Evolutionary conservation across 2,888 invertebrate species (phyloP).

Genomic region (Heliconius erato): DNA sequence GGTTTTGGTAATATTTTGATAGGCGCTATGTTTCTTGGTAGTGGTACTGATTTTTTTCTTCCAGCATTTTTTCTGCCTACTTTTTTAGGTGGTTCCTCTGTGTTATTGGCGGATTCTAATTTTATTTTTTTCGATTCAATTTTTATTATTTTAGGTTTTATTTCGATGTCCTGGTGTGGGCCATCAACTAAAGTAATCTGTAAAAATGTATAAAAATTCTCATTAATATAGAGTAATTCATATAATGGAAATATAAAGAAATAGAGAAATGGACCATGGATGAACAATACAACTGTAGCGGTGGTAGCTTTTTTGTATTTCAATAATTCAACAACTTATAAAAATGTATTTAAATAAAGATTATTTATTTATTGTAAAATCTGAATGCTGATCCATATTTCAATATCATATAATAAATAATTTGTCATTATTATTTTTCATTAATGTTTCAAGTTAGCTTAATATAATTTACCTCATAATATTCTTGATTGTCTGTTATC

Average conservation of each 20-base stretch:
- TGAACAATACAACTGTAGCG: no score
- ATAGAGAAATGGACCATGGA: no score
- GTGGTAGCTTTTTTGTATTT: no score
- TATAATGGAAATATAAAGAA: not conserved
- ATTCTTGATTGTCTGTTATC: slow-evolving; percentile 80
- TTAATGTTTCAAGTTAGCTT: not conserved
- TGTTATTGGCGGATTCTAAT: slow-evolving; percentile 59
- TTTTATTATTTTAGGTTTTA: slow-evolving; percentile 59
- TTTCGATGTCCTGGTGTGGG: slow-evolving; percentile 62
- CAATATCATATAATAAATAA: not conserved
- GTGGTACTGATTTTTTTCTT: slow-evolving; percentile 70
- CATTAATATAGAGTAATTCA: not conserved
- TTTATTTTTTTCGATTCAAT: slow-evolving; percentile 62
- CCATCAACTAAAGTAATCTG: slow-evolving; percentile 79
- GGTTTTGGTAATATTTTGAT: slow-evolving; percentile 82
- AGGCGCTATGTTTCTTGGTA: slow-evolving; percentile 70
- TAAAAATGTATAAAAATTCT: slow-evolving; percentile 45
- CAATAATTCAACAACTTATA: not conserved
- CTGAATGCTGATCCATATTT: not conserved
- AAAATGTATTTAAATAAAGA: not conserved
- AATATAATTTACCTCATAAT: slow-evolving; percentile 74
- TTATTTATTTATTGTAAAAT: not conserved
- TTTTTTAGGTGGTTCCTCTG: slow-evolving; percentile 68
- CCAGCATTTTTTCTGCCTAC: slow-evolving; percentile 68
- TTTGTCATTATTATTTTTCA: not conserved